phyloP scores from a whole-genome alignment of 2,888 invertebrate species.

The Hermaeophaga mercurialis region DNA sequence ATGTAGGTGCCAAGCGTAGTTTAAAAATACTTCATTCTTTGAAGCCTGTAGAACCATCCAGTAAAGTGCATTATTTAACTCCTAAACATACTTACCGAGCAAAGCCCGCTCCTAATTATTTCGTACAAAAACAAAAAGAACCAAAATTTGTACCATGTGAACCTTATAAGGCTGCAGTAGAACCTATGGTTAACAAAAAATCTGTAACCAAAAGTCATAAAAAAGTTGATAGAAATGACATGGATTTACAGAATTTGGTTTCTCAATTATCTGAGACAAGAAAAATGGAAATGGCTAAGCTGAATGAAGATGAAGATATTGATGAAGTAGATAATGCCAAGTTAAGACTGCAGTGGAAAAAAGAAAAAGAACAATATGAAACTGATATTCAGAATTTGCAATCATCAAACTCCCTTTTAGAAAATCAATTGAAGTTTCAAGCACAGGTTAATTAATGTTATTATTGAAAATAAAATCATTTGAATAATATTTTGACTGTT shows the following conservation, averaged over 20 bases:
- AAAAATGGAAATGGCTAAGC: conserved; percentile 63
- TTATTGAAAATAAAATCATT: conserved; percentile 5
- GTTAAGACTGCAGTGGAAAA: conserved; percentile 52
- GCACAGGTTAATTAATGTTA: conserved; percentile 63
- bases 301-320: conserved; percentile 33
- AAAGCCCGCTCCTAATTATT: conserved; percentile 62
- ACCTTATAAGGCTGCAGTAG: conserved; percentile 84
- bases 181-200: conserved; percentile 65
- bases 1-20: conserved; percentile 2
- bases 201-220: conserved; percentile 28
- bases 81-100: conserved; percentile 67
- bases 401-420: conserved; percentile 73
- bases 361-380: conserved; percentile 63
- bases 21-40: conserved; percentile 43
- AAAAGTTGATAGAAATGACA: conserved; percentile 57
- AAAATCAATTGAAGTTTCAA: conserved; percentile 85
- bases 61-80: conserved; percentile 65
- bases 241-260: conserved; percentile 65
- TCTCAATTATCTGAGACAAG: conserved; percentile 74
- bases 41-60: conserved; percentile 57
- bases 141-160: conserved; percentile 89
- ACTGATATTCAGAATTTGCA: conserved; percentile 67
- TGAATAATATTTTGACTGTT: too few relatives aligned
- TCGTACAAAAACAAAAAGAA: conserved; percentile 64
- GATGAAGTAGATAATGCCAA: conserved; percentile 11